Conservation (phyloP, 2,888 invertebrate genomes). For the Coenonympha glycerion region DNA sequence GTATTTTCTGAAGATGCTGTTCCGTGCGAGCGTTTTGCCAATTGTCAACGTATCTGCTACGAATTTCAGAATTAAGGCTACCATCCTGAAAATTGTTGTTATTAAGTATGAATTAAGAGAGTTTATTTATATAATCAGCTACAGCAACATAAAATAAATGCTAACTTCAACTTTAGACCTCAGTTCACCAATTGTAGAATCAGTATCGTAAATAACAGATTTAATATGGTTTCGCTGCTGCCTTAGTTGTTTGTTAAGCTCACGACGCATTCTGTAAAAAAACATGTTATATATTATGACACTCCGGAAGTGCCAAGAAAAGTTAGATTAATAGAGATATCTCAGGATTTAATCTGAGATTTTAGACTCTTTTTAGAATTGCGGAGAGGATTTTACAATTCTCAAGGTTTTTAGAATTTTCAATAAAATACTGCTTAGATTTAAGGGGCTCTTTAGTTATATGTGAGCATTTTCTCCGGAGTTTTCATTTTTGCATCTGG, state of each 20-base stretch:
- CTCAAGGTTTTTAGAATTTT: too few relatives aligned
- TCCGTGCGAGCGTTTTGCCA: constrained; percentile 59
- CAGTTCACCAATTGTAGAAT: constrained; percentile 41
- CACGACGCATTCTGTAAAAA: constrained; percentile 39
- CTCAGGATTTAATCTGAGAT: too few relatives aligned
- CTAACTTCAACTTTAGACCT: constrained; percentile 48
- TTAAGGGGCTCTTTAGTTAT: too few relatives aligned
- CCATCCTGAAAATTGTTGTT: constrained; percentile 37
- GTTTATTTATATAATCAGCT: not conserved
- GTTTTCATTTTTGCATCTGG: too few relatives aligned
- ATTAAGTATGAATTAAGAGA: not conserved
- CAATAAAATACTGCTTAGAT: too few relatives aligned
- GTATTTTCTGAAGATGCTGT: constrained; percentile 44
- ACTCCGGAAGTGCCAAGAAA: too few relatives aligned
- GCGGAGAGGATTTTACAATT: too few relatives aligned
- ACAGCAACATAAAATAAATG: constrained; percentile 9
- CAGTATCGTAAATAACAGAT: constrained; percentile 47
- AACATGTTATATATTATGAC: too few relatives aligned
- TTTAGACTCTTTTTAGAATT: too few relatives aligned
- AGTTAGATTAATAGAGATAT: too few relatives aligned
- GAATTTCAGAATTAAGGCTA: constrained; percentile 38
- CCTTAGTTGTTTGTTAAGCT: constrained; percentile 45
- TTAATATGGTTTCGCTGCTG: constrained; percentile 52
- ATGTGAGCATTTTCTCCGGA: too few relatives aligned
- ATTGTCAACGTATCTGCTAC: constrained; percentile 45